Conservation (phyloP, 1,140 invertebrate genomes). For the Trigoniulus corallinus region DNA sequence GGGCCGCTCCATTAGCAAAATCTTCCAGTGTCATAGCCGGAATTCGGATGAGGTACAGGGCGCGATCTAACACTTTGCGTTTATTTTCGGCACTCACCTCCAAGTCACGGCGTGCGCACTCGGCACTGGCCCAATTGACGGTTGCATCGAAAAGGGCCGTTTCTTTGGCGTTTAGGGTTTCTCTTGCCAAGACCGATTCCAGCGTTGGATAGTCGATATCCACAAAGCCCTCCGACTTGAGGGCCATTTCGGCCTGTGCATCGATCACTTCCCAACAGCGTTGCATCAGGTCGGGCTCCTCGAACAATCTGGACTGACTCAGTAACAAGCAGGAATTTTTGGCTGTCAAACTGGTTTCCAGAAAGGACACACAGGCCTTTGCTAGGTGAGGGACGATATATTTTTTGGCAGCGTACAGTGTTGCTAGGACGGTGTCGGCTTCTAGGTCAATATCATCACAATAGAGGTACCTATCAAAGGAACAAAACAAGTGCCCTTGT, state of each 20-base stretch:
- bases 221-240: constrained; percentile 80
- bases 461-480: constrained; percentile 65
- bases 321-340: constrained; percentile 81
- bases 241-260: constrained; percentile 77
- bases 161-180: constrained; percentile 82
- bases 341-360: constrained; percentile 78
- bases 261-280: constrained; percentile 91
- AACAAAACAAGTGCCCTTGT: too few relatives aligned
- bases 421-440: constrained; percentile 75
- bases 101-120: constrained; percentile 60
- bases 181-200: constrained; percentile 65
- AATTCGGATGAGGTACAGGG: constrained; percentile 67
- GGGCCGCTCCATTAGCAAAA: constrained; percentile 77
- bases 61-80: constrained; percentile 43
- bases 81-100: constrained; percentile 44
- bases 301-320: constrained; percentile 75
- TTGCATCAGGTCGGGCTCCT: constrained; percentile 83
- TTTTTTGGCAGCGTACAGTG: constrained; percentile 80
- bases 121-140: constrained; percentile 71
- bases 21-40: constrained; percentile 80
- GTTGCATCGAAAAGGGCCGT: constrained; percentile 75
- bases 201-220: constrained; percentile 80
- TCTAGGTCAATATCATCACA: constrained; percentile 88
- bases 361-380: constrained; percentile 72
- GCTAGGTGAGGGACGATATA: constrained; percentile 84